Conservation (phyloP, 2,888 invertebrate genomes). For the Plagodis dolabraria region DNA sequence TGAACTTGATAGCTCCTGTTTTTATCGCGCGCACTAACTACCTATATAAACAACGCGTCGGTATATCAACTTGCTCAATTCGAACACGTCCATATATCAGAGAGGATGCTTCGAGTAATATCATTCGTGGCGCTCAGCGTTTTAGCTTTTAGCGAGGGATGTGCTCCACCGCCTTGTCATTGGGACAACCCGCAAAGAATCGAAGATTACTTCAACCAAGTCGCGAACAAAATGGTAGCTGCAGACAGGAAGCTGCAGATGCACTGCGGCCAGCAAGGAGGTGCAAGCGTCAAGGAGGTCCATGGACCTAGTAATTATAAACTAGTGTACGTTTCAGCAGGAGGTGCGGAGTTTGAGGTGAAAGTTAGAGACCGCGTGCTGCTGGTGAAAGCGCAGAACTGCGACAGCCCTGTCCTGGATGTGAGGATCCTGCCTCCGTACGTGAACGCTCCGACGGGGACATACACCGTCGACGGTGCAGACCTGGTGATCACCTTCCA, state of each 20-base stretch:
- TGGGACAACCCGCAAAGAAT: conserved; percentile 22
- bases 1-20: no score
- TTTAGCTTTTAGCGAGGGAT: conserved; percentile 20
- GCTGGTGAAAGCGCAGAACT: conserved; percentile 19
- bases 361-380: conserved; percentile 26
- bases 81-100: no score
- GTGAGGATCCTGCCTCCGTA: conserved; percentile 27
- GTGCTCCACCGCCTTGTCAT: conserved; percentile 31
- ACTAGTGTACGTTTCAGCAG: conserved; percentile 16
- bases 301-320: conserved; percentile 16
- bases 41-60: no score
- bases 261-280: conserved; percentile 25
- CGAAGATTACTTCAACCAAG: conserved; percentile 30
- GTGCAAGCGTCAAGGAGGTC: conserved; percentile 15
- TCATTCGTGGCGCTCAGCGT: conserved; percentile 15
- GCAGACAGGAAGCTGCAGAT: conserved; percentile 23
- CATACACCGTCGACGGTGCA: conserved; percentile 5
- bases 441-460: conserved; percentile 19
- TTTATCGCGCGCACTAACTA: no score
- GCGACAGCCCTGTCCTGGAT: conserved; percentile 17
- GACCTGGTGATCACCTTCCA: conserved; percentile 24
- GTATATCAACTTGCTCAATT: no score
- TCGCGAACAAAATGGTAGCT: conserved; percentile 28
- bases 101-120: conserved; percentile 23
- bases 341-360: conserved; percentile 12